Evolutionary conservation across 2,797 vertebrate genomes (phyloP), one percentile per base, ranked within the genome.

Genomic region (Centropyge bicolor): DNA sequence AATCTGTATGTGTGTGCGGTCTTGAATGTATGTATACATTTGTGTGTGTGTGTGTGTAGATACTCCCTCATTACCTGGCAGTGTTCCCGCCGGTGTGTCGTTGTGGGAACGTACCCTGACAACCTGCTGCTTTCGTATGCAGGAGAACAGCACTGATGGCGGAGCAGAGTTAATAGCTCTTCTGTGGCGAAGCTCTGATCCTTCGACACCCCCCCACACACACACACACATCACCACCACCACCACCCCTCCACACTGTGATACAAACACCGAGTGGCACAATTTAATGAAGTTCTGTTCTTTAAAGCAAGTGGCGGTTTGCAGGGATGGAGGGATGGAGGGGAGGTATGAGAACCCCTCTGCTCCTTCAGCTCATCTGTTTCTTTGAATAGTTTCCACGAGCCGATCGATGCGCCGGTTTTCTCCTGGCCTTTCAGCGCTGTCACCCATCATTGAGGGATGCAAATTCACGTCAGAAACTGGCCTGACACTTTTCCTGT

Each of bases 211-310:
- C 88, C 92, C 92, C 92, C 93, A 86, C 94, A 94, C 93, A 56
- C 41, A 31, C 94, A 90, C 92, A 94, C 90, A 20, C 61, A 48
- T 61, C 52, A 41, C 6, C 59, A 41, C 46, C 72, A 2, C 20
- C n/a, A 2, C 31, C 49, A 40, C 35, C 0, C 49, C 54, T 6
- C 43, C 16, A 11, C 60, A 2, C 67, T 0, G 90, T 92, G 93
- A 95, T 85, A 92, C 96, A 97, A 97, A 94, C 93, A 70, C 89
- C 8, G 88, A 95, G 95, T 97, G 97, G 95, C 96, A 96, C 92
- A 95, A 95, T 96, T 94, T 97, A 97, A 99, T 98, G 98, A 98
- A 98, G 97, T 97, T 96, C 96, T 97, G 96, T 97, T 96, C 97
- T 94, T 97, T 97, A 97, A 96, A 94, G 94, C 92, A 82, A 92